Conservation (phyloP, 2,888 invertebrate genomes). For the Eupithecia dodoneata region DNA sequence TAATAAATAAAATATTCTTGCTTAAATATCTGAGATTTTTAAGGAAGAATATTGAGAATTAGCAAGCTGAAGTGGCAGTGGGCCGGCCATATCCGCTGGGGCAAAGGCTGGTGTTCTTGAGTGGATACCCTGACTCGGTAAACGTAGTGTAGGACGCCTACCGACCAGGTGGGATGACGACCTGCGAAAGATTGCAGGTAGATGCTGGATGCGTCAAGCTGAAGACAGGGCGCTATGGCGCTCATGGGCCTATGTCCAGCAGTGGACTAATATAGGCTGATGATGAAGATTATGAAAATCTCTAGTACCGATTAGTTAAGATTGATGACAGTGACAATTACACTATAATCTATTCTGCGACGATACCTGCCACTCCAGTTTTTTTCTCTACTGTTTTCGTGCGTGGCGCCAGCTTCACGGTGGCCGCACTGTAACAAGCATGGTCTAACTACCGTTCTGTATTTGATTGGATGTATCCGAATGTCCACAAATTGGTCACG, state of each 20-base stretch:
- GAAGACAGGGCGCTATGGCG: no score
- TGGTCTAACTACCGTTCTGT: slow-evolving; percentile 37
- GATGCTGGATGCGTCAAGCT: no score
- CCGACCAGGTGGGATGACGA: no score
- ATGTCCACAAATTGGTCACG: slow-evolving; percentile 36
- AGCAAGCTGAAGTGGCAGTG: no score
- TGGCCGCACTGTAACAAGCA: slow-evolving; percentile 25
- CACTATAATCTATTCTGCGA: background rate
- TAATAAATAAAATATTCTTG: background rate
- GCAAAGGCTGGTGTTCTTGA: no score
- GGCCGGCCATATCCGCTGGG: no score
- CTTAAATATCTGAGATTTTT: background rate
- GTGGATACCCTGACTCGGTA: no score
- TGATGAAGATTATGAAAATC: background rate
- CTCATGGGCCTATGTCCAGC: no score
- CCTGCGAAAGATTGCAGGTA: no score
- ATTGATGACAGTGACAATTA: background rate
- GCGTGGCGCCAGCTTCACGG: slow-evolving; percentile 13
- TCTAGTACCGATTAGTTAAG: background rate
- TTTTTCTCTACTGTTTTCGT: background rate
- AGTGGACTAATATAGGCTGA: no score
- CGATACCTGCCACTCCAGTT: background rate
- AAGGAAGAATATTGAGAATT: no score
- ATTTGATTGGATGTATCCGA: slow-evolving; percentile 33
- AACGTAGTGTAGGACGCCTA: no score